phyloP scores from a whole-genome alignment of 2,113 vertebrate species.

The Macaca fascicularis region T2T-MFA8v1.1 NC_088376.1:162885501-162886000 shows the following conservation, averaged over 20 bases:
- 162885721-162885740: not conserved
- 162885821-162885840: not conserved
- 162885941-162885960: not conserved
- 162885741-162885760: not conserved
- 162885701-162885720: not conserved
- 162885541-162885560: conserved; percentile 12
- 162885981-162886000: not conserved
- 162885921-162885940: not conserved
- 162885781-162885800: not conserved
- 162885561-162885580: not conserved
- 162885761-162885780: not conserved
- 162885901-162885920: not conserved
- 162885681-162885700: not conserved
- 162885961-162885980: not conserved
- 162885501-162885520: not conserved
- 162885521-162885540: not conserved
- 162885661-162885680: not conserved
- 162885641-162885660: not conserved
- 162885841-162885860: not conserved
- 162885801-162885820: not conserved
- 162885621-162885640: not conserved
- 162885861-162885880: not conserved
- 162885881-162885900: not conserved
- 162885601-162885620: not conserved
- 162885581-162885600: not conserved